phyloP scores from a whole-genome alignment of 2,888 invertebrate species.

The Spisula subtruncata region DNA sequence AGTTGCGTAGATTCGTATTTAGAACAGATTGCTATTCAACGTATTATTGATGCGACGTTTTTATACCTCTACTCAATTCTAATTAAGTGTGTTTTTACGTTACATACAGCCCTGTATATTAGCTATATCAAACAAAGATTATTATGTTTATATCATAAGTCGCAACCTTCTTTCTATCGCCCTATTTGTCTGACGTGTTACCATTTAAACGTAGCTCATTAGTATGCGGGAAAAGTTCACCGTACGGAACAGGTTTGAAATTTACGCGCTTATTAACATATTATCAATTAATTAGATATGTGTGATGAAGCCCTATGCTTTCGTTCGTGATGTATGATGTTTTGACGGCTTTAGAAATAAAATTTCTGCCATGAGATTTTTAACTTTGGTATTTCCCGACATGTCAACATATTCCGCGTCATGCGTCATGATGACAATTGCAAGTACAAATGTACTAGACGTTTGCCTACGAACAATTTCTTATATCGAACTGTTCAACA shows the following conservation, averaged over 20 bases:
- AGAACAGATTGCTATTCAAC: background rate
- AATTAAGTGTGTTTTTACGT: background rate
- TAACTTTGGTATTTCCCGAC: background rate
- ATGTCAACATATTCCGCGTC: background rate
- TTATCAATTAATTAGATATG: background rate
- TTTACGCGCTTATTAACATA: background rate
- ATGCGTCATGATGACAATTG: too few relatives aligned
- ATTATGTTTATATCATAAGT: constrained; percentile 1
- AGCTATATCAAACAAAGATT: background rate
- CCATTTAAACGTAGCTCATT: background rate
- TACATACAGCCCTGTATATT: background rate
- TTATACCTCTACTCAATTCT: constrained; percentile 9
- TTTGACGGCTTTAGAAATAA: background rate
- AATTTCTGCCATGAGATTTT: background rate
- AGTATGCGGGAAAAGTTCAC: background rate
- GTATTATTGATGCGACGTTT: background rate
- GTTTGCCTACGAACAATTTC: too few relatives aligned
- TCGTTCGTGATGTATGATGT: background rate
- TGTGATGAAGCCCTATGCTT: background rate
- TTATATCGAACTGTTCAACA: too few relatives aligned
- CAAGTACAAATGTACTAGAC: too few relatives aligned
- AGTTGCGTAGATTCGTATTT: background rate
- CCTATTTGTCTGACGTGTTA: background rate
- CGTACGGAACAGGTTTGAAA: background rate
- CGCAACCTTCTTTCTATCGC: background rate